phyloP scores from a whole-genome alignment of 2,797 vertebrate species.

The Sebastolobus altivelis region DNA sequence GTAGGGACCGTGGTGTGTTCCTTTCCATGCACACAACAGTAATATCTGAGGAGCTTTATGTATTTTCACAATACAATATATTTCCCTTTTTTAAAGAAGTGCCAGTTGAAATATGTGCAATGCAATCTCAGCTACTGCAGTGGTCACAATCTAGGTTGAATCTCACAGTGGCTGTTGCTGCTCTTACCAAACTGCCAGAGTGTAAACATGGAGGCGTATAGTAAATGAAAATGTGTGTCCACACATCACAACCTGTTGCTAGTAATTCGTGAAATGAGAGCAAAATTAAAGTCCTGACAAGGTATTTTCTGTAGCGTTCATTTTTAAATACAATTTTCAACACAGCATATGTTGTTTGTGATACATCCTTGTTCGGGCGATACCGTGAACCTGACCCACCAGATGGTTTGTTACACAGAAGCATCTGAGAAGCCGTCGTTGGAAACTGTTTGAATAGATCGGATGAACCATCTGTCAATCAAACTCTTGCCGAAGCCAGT shows the following conservation, averaged over 20 bases:
- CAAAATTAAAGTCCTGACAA: not conserved
- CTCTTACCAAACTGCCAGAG: not conserved
- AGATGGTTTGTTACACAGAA: not conserved
- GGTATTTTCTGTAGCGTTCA: not conserved
- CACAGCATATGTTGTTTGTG: not conserved
- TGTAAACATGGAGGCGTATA: not conserved
- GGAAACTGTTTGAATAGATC: too few relatives aligned
- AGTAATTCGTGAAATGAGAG: not conserved
- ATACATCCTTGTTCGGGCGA: not conserved
- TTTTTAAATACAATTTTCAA: not conserved
- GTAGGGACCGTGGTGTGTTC: not conserved
- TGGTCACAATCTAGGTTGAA: not conserved
- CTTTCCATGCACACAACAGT: not conserved
- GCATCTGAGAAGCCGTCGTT: not conserved
- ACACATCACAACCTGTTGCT: not conserved
- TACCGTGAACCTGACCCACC: not conserved
- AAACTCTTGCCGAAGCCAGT: not conserved
- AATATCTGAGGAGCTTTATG: conserved; percentile 2
- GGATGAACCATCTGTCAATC: not conserved
- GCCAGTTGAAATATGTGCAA: not conserved
- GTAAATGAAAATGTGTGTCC: not conserved
- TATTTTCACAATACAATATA: not conserved
- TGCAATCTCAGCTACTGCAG: not conserved
- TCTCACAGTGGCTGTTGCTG: not conserved
- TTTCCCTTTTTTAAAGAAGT: conserved; percentile 4